Evolutionary conservation across 2,888 invertebrate genomes (phyloP).

Genomic region (Oscheius sp.): DNA sequence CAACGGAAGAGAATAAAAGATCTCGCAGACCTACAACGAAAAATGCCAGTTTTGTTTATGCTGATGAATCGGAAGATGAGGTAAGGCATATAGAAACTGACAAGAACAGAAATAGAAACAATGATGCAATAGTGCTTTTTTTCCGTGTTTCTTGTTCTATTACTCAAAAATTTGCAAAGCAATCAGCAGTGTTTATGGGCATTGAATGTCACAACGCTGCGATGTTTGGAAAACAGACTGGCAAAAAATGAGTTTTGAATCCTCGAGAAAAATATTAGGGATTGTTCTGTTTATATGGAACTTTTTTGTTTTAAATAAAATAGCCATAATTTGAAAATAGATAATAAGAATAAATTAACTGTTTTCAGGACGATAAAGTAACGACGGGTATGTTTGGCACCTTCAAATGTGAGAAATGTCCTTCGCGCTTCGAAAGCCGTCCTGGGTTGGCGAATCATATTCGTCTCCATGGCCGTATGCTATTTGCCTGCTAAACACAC

Average conservation of each 20-base stretch:
- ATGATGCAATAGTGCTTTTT: neutral
- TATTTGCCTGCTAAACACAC: no score
- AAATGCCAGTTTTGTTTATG: slow-evolving; percentile 23
- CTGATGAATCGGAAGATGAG: slow-evolving; percentile 30
- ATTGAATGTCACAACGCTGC: no score
- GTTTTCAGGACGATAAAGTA: slow-evolving; percentile 17
- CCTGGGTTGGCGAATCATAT: slow-evolving; percentile 44
- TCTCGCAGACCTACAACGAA: slow-evolving; percentile 9
- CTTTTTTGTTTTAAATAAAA: no score
- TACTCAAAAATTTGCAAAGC: no score
- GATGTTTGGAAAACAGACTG: no score
- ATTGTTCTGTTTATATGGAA: neutral
- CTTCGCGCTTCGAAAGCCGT: slow-evolving; percentile 37
- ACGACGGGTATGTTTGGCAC: slow-evolving; percentile 18
- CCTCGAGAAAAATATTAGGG: neutral
- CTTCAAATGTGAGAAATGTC: slow-evolving; percentile 37
- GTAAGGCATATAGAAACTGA: no score
- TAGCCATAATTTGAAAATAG: no score
- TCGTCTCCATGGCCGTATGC: slow-evolving; percentile 38
- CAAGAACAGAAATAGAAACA: neutral
- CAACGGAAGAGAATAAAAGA: slow-evolving; percentile 12
- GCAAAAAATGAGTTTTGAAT: no score
- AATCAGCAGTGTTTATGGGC: no score
- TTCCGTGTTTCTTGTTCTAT: neutral
- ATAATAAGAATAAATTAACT: neutral